phyloP scores from a whole-genome alignment of 2,797 vertebrate genomes.

The Antennarius maculatus region DNA sequence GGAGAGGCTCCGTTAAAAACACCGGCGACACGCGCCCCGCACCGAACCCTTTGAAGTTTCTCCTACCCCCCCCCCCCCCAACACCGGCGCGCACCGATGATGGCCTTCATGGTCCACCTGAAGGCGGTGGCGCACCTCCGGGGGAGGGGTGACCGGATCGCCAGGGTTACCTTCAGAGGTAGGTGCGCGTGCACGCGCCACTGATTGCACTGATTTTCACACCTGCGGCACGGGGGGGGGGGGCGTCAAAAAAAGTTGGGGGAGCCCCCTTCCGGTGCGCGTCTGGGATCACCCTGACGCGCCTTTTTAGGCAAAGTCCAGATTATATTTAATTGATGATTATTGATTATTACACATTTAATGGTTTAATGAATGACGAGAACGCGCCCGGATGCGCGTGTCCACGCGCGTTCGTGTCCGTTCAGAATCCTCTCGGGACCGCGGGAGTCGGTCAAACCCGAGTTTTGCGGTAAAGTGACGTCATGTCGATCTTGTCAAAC shows the following conservation, averaged over 20 bases:
- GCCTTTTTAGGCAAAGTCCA: no score
- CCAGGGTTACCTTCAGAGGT: conserved; percentile 97
- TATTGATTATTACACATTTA: no score
- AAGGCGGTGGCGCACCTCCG: conserved; percentile 88
- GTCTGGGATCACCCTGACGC: background rate
- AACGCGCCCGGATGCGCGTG: no score
- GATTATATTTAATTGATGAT: no score
- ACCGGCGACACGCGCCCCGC: conserved; percentile 28
- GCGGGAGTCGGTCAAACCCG: no score
- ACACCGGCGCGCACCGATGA: conserved; percentile 69
- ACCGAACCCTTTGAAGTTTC: conserved; percentile 54
- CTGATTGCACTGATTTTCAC: background rate
- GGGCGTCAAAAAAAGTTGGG: conserved; percentile 47
- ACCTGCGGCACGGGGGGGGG: background rate
- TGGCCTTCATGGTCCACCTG: conserved; percentile 90
- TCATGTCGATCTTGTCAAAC: no score
- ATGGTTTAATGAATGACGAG: no score
- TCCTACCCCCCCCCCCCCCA: conserved; percentile 49
- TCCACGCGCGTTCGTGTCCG: no score
- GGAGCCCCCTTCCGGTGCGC: background rate
- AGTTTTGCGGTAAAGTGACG: no score
- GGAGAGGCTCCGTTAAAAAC: conserved; percentile 44
- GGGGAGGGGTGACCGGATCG: conserved; percentile 89
- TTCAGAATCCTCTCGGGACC: no score
- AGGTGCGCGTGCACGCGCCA: conserved; percentile 14